Conservation (phyloP, 2,888 invertebrate genomes). For the Noctua comes region DNA sequence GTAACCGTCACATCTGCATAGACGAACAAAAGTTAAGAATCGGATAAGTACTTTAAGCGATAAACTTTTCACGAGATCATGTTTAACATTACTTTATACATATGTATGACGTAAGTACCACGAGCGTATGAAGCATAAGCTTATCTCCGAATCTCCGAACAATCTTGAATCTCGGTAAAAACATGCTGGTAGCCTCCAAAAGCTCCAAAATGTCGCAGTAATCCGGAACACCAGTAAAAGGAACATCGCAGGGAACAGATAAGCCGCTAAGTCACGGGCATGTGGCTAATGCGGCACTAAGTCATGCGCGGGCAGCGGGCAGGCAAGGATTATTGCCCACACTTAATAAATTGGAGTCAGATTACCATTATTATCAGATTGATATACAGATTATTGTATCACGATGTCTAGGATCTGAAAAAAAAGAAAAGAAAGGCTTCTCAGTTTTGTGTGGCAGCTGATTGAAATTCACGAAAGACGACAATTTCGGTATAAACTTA, state of each 20-base stretch:
- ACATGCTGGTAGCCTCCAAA: neutral
- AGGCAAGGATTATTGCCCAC: constrained; percentile 44
- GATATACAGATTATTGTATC: too few relatives aligned
- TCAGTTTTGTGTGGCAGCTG: neutral
- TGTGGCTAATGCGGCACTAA: constrained; percentile 14
- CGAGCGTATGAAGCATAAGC: neutral
- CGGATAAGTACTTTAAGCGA: neutral
- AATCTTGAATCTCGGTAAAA: neutral
- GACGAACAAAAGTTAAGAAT: neutral
- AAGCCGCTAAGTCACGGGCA: constrained; percentile 51
- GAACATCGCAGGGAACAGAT: constrained; percentile 40
- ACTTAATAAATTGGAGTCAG: constrained; percentile 49
- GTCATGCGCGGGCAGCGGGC: neutral
- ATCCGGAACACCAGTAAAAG: constrained; percentile 54
- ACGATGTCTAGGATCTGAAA: neutral
- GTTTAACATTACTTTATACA: neutral
- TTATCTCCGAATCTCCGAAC: neutral
- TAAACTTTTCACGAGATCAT: neutral
- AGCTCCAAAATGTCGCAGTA: constrained; percentile 24
- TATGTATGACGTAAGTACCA: neutral
- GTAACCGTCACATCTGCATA: neutral
- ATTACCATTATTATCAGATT: too few relatives aligned
- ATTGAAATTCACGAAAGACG: neutral
- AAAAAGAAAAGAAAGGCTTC: neutral
- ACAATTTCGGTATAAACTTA: too few relatives aligned